Percentiles rank a stretch among this genome's conserved stretches.
Conservation (phyloP, 2,888 invertebrate species). For the Electrophaes corylata region DNA sequence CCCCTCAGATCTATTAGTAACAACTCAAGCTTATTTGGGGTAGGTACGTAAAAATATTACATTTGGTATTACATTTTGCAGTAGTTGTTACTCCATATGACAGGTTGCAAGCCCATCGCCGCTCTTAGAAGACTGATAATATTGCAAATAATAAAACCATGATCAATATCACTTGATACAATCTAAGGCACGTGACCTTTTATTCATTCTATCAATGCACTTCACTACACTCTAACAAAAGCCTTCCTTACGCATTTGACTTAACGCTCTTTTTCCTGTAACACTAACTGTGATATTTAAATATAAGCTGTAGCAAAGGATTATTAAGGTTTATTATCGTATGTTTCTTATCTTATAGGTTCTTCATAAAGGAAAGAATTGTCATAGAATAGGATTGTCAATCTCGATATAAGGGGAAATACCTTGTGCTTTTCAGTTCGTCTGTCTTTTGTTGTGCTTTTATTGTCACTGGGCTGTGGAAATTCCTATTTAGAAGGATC, state of each 20-base stretch:
- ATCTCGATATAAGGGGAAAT: conserved; percentile 47
- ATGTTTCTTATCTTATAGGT: conserved; percentile 22
- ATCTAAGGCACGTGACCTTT: conserved; percentile 64
- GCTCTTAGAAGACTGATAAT: no score
- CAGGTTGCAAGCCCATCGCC: no score
- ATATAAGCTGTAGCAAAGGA: conserved; percentile 28
- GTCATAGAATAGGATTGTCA: conserved; percentile 36
- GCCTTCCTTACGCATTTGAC: conserved; percentile 10
- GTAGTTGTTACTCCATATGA: no score
- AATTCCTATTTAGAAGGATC: conserved; percentile 5
- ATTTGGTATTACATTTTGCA: no score
- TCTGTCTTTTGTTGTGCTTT: conserved; percentile 36
- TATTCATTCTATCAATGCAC: conserved; percentile 71
- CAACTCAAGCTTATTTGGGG: no score
- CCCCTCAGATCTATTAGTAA: no score
- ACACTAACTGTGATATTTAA: conserved; percentile 14
- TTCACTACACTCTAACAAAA: conserved; percentile 64
- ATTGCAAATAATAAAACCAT: conserved; percentile 31
- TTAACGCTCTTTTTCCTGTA: conserved; percentile 26
- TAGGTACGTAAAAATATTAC: no score
- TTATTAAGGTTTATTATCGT: conserved; percentile 45
- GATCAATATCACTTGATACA: conserved; percentile 56
- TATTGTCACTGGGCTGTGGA: conserved; percentile 23
- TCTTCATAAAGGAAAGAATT: conserved; percentile 34
- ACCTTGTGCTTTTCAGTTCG: conserved; percentile 53